These are phyloP conservation scores for Stratiomys singularior DNA, from an alignment of 2,888 invertebrate genomes.

Conservation along the genomic window DNA sequence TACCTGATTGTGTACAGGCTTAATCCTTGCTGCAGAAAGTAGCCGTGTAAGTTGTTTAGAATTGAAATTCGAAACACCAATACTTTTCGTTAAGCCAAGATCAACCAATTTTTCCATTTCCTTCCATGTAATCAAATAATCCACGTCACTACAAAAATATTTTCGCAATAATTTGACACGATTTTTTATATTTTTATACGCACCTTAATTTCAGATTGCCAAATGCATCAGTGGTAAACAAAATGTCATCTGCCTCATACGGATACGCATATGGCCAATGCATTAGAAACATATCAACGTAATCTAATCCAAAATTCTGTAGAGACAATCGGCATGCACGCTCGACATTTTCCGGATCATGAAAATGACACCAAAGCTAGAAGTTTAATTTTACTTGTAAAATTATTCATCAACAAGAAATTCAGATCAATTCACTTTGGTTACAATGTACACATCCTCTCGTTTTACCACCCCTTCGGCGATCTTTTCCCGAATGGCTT, in stretches of 20 bases:
- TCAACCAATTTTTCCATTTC: conserved; percentile 82
- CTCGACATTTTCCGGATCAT: conserved; percentile 73
- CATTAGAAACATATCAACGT: conserved; percentile 83
- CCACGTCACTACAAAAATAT: conserved; percentile 68
- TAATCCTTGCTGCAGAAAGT: conserved; percentile 71
- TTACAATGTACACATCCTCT: conserved; percentile 75
- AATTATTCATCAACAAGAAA: background rate
- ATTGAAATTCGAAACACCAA: conserved; percentile 91
- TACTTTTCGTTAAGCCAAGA: conserved; percentile 76
- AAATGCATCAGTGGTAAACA: conserved; percentile 53
- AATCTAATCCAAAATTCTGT: conserved; percentile 73
- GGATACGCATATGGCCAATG: conserved; percentile 86
- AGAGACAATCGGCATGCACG: conserved; percentile 72
- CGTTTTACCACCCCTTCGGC: conserved; percentile 73
- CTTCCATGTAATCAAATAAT: conserved; percentile 82
- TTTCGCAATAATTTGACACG: no score
- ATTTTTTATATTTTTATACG: conserved; percentile 46
- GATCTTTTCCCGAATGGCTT: conserved; percentile 72
- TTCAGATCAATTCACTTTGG: conserved; percentile 60
- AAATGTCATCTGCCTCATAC: conserved; percentile 59
- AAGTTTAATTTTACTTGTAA: background rate
- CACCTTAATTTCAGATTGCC: conserved; percentile 55
- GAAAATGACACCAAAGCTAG: conserved; percentile 64
- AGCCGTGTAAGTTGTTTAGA: conserved; percentile 78
- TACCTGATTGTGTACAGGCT: conserved; percentile 74